A percentile compares a stretch with the other conserved stretches of the same genome.
Conservation (phyloP, 23 tunicate species). For the Clavelina lepadiformis region DNA sequence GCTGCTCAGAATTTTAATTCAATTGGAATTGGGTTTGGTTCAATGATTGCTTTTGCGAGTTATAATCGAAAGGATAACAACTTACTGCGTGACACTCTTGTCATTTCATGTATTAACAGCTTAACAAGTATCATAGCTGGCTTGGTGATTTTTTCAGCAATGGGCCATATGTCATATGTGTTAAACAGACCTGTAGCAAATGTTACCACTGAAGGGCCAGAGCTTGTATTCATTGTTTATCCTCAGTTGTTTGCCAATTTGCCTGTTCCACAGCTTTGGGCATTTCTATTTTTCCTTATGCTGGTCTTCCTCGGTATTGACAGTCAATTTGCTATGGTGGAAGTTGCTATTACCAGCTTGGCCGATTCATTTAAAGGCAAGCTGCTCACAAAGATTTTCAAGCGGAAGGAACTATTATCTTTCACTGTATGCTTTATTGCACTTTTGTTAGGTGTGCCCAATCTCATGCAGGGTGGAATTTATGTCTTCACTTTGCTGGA, state of each 20-base stretch:
- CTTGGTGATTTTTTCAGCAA: conserved; percentile 81
- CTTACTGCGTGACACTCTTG: conserved; percentile 66
- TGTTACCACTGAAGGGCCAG: conserved; percentile 73
- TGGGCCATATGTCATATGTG: conserved; percentile 74
- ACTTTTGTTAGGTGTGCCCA: conserved; percentile 69
- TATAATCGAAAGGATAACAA: conserved; percentile 77
- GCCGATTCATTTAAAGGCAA: conserved; percentile 32
- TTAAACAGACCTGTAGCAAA: conserved; percentile 22
- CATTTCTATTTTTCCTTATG: conserved; percentile 79
- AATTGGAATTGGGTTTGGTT: conserved; percentile 90
- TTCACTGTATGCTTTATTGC: conserved; percentile 56
- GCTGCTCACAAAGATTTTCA: conserved; percentile 19
- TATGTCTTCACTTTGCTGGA: conserved; percentile 81
- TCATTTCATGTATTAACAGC: conserved; percentile 65
- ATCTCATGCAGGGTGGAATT: conserved; percentile 87
- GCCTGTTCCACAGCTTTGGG: conserved; percentile 71
- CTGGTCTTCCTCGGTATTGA: conserved; percentile 82
- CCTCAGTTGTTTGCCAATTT: conserved; percentile 77
- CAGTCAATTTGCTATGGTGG: conserved; percentile 86
- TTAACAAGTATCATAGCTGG: conserved; percentile 79
- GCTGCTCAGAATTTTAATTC: conserved; percentile 90
- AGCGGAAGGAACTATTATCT: conserved; percentile 36
- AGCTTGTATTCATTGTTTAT: conserved; percentile 77
- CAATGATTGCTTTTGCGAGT: conserved; percentile 89
- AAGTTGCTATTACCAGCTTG: conserved; percentile 77